phyloP scores from a whole-genome alignment of 2,797 vertebrate species.

The Mormyrops boulengeri region DNA sequence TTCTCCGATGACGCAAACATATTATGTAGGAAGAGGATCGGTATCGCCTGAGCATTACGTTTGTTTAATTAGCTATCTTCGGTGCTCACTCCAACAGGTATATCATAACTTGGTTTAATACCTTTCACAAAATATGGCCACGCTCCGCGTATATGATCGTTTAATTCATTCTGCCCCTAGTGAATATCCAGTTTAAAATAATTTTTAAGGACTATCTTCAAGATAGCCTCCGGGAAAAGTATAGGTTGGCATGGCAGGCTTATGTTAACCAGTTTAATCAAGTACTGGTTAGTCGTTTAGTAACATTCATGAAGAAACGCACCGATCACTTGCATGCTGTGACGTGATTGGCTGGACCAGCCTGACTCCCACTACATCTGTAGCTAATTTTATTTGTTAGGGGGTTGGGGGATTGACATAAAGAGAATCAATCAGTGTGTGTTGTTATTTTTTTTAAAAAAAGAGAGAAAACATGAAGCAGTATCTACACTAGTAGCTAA shows the following conservation, averaged over 20 bases:
- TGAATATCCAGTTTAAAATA: not conserved
- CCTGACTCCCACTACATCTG: not conserved
- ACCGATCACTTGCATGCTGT: not conserved
- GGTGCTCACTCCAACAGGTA: not conserved
- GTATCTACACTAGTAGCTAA: not conserved
- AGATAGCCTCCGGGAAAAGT: not conserved
- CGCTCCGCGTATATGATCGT: not conserved
- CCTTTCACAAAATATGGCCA: not conserved
- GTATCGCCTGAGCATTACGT: not conserved
- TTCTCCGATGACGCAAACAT: not conserved
- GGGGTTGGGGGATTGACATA: not conserved
- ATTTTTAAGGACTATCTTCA: not conserved
- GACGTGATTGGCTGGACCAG: not conserved
- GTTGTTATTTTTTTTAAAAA: not conserved
- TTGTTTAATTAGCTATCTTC: not conserved
- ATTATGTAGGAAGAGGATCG: not conserved
- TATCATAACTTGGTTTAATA: not conserved
- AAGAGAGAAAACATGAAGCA: not conserved
- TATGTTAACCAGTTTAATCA: not conserved
- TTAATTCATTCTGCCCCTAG: not conserved
- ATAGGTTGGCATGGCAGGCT: not conserved
- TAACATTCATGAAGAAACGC: not conserved
- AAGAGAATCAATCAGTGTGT: not conserved
- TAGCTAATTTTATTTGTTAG: not conserved
- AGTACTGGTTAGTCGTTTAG: not conserved